phyloP scores from a whole-genome alignment of 2,888 invertebrate species.

The Cyaniris semiargus region DNA sequence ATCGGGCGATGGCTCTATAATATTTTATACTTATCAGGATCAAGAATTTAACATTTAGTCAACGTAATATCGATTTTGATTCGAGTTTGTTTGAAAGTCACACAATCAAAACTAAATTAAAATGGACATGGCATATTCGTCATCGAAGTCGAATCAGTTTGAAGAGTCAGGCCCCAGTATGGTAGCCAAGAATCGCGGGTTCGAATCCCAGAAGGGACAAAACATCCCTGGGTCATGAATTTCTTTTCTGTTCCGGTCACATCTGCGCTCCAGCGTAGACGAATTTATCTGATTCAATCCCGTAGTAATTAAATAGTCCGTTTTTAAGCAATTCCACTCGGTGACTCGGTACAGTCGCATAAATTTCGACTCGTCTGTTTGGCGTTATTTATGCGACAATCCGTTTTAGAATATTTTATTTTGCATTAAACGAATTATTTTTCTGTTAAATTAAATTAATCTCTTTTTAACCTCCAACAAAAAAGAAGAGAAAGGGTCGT shows the following conservation, averaged over 20 bases:
- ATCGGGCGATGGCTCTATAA: too few species aligned
- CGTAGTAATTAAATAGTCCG: constrained; percentile 27
- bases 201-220: not conserved
- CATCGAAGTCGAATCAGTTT: too few species aligned
- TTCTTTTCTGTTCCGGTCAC: not conserved
- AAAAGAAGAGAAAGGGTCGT: too few species aligned
- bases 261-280: not conserved
- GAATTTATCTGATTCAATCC: constrained; percentile 26
- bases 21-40: too few species aligned
- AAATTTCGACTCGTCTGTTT: constrained; percentile 55
- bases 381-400: constrained; percentile 71
- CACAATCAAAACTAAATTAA: too few species aligned
- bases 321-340: constrained; percentile 22
- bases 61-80: too few species aligned
- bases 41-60: too few species aligned
- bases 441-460: not conserved
- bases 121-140: too few species aligned
- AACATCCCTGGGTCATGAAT: not conserved
- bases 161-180: too few species aligned
- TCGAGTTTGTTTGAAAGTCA: too few species aligned
- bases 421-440: constrained; percentile 64
- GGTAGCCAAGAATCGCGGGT: too few species aligned
- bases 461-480: too few species aligned
- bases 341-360: constrained; percentile 43
- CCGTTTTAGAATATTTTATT: constrained; percentile 65